Evolutionary conservation across 2,113 vertebrate species (phyloP), one percentile per base, ranked within the genome.

Genomic region (Cynopterus brachyotis): DNA sequence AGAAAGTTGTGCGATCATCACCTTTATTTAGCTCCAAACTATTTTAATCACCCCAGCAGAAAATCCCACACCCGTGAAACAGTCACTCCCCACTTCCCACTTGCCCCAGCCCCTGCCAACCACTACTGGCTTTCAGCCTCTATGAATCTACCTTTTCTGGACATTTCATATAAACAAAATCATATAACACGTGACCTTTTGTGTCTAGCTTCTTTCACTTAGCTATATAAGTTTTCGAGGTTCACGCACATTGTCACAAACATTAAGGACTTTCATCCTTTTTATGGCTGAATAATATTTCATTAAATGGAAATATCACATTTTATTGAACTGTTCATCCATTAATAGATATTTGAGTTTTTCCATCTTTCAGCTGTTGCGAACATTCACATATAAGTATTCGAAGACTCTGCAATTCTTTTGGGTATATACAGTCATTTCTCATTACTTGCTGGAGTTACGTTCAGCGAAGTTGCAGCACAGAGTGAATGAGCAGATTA

Each of bases 401-500:
- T 42, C 26, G 4, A 50, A 73, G 55, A 26, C 5, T 26, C 62
- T 57, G 45, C 19, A 12, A 35, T 73, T 80, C 40, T 60, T 59
- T n/a, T 2, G 70, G 24, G 35, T 57, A 22, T n/a, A 40, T 32
- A 55, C 20, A 73, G 12, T 55, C 35, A 69, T 1, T 57, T 55
- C 47, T 75, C 42, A 55, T 91, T 88, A 57, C 67, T 62, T 32
- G 42, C 3, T 12, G 4, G 60, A 40, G 42, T 81, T 78, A 5
- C 17, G 1, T 57, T 85, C 80, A n/a, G 50, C 22, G 32, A 81
- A 11, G 5, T 42, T 13, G 24, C 59, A 64, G 69, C 32, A 76
- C 62, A 86, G 17, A 13, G 45, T 89, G 59, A 86, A 59, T 81
- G 76, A 89, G 30, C 69, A 78, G 81, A 69, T 86, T 81, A 89